Evolutionary conservation across 2,888 invertebrate species (phyloP), one percentile per base, ranked within the genome.

Genomic region (Calameuta pallipes): DNA sequence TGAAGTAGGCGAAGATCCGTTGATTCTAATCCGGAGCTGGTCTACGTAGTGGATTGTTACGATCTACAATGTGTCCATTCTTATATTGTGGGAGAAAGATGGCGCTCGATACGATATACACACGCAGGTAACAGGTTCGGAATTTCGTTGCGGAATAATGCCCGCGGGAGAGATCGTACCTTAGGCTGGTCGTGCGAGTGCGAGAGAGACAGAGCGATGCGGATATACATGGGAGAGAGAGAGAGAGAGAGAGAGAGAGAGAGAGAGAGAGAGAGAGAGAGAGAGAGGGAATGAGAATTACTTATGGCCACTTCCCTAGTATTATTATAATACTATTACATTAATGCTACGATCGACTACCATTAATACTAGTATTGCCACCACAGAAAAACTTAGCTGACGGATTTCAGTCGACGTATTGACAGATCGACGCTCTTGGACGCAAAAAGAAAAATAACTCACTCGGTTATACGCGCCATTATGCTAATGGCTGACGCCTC

Each of bases 241-340:
- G 74, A 69, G 33, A 33, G 33, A 75, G 79, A 76, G 37, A 35
- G 11, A 36, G 36, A 11, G 37, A 56, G 33, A 33, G 33, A 75
- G 79, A 76, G 37, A 35, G 11, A 36, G 36, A 69, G 71, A 74
- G 75, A 74, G 79, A 76, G 74, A 69, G 33, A 33, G 33, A 75
- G 79, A 76, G 37, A 35, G 11, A 36, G 36, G 11, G 37, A 56
- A 56, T 9, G 2, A 56, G 23, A 56, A 23, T 56, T 56, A 56
- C 56, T 23, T 56, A 37, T 56, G 23, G 9, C 56, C 9, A 23
- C 56, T 23, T 56, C 56, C 23, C 56, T 56, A 56, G 23, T 23
- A 23, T 56, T 56, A 56, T 23, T 56, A 23, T 9, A 56, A 23
- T 56, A 56, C 23, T 23, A 23, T 56, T 56, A 56, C 23, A 56